phyloP scores from a whole-genome alignment of 2,113 vertebrate genomes.

The Lophius piscatorius region DNA sequence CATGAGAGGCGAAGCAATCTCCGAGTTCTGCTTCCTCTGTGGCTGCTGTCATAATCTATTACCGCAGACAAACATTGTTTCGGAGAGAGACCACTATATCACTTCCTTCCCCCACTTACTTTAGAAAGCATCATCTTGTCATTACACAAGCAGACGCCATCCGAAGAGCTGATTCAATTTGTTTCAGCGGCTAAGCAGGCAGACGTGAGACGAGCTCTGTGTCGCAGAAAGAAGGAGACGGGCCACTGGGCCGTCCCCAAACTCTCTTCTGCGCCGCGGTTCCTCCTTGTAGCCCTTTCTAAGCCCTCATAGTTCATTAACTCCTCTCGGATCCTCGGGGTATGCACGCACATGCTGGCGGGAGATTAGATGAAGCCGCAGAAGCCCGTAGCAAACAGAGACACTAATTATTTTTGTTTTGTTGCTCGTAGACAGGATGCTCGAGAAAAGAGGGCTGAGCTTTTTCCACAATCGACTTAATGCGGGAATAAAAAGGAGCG shows the following conservation, averaged over 20 bases:
- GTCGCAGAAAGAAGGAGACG: slow-evolving; percentile 42
- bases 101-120: slow-evolving; percentile 43
- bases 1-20: slow-evolving; percentile 15
- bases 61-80: slow-evolving; percentile 34
- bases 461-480: slow-evolving; percentile 38
- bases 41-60: slow-evolving; percentile 56
- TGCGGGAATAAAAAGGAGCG: slow-evolving; percentile 16
- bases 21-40: slow-evolving; percentile 25
- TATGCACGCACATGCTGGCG: slow-evolving; percentile 19
- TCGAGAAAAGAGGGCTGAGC: slow-evolving; percentile 31
- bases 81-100: slow-evolving; percentile 29
- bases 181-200: slow-evolving; percentile 53
- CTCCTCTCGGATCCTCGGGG: slow-evolving; percentile 40
- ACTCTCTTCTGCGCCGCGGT: slow-evolving; percentile 22
- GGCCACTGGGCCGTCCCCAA: slow-evolving; percentile 31
- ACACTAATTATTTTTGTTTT: slow-evolving; percentile 67
- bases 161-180: slow-evolving; percentile 54
- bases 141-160: slow-evolving; percentile 36
- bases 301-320: slow-evolving; percentile 54
- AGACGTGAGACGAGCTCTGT: slow-evolving; percentile 26
- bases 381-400: slow-evolving; percentile 38
- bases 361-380: slow-evolving; percentile 49
- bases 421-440: slow-evolving; percentile 42
- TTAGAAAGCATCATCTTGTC: slow-evolving; percentile 42
- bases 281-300: slow-evolving; percentile 40